These are phyloP conservation scores for Toxotes lorentzi DNA, from an alignment of 2,797 vertebrate species.

Conservation along the genomic window DNA sequence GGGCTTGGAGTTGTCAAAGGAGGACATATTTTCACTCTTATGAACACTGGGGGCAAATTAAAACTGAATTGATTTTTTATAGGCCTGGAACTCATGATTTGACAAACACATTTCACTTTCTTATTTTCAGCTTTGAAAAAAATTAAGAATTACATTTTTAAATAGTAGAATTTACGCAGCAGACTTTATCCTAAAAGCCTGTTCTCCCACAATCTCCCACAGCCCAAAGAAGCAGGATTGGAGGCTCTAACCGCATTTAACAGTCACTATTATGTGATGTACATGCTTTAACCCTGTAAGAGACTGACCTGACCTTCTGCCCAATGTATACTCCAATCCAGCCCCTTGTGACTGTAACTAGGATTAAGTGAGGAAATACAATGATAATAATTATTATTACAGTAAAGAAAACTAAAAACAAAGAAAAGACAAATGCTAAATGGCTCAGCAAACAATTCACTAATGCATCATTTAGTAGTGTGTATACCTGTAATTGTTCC, in stretches of 20 bases:
- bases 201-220: conserved; percentile 2
- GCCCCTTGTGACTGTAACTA: background rate
- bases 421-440: background rate
- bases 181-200: background rate
- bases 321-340: background rate
- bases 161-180: background rate
- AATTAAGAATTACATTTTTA: background rate
- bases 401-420: background rate
- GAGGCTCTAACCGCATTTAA: conserved; percentile 10
- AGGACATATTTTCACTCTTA: background rate
- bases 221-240: background rate
- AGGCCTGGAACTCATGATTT: background rate
- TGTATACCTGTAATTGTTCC: conserved; percentile 25
- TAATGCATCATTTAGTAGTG: conserved; percentile 1
- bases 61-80: conserved; percentile 11
- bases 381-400: background rate
- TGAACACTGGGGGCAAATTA: conserved; percentile 12
- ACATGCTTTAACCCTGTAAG: conserved; percentile 14
- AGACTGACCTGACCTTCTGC: conserved; percentile 14
- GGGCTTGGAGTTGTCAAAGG: conserved; percentile 10
- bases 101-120: background rate
- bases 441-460: conserved; percentile 1
- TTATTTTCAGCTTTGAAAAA: background rate
- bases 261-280: background rate
- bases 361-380: background rate